Percentiles rank a stretch among this genome's conserved stretches.
These are phyloP conservation scores for Rhadinocentrus ornatus DNA, from an alignment of 2,797 vertebrate species.

Conservation along the genomic window DNA sequence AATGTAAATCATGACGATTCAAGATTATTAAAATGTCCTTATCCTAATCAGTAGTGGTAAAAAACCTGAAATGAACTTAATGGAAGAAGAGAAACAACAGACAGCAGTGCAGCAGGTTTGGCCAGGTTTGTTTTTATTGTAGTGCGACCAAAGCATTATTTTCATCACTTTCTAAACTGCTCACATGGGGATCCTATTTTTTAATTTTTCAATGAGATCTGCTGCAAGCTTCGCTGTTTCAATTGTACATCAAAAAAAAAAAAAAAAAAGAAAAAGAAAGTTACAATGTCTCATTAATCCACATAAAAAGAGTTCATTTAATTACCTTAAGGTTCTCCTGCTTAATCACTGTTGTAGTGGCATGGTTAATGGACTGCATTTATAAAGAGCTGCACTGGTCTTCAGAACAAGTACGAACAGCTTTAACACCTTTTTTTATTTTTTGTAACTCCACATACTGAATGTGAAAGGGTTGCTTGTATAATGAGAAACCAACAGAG, in stretches of 20 bases:
- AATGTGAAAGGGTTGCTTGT: neutral
- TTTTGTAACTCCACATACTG: neutral
- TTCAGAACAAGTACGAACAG: neutral
- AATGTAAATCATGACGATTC: too few species aligned
- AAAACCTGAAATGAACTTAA: slow-evolving; percentile 7
- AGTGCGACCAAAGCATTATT: neutral
- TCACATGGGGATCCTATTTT: neutral
- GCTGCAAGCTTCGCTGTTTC: slow-evolving; percentile 27
- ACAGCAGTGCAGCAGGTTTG: neutral
- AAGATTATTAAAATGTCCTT: neutral
- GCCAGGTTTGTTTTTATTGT: neutral
- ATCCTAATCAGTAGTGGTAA: neutral
- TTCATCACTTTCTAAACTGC: too few species aligned
- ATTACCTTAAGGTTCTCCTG: neutral
- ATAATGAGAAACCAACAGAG: neutral
- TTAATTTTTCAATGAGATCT: slow-evolving; percentile 26
- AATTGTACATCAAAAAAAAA: slow-evolving; percentile 15
- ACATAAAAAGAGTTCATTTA: slow-evolving; percentile 17
- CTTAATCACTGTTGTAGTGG: neutral
- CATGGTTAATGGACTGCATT: neutral
- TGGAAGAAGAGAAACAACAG: neutral
- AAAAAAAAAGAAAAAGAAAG: neutral
- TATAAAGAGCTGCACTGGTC: neutral
- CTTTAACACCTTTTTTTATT: neutral
- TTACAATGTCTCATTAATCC: slow-evolving; percentile 23